Percentiles rank a stretch among this genome's conserved stretches.
phyloP scores from a whole-genome alignment of 1,140 invertebrate species.

The Anagrus nilaparvatae region DNA sequence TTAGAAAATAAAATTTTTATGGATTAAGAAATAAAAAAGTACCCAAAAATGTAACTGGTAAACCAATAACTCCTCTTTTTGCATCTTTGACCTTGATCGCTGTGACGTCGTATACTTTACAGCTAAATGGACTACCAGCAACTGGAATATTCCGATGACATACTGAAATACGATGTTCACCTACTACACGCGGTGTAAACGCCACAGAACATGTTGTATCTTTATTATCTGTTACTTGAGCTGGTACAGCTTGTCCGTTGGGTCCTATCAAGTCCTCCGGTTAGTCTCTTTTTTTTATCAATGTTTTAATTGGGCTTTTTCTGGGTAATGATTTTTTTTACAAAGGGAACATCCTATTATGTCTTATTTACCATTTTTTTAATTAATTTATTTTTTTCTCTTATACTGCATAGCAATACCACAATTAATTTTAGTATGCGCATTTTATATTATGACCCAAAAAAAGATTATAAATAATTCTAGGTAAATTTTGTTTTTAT shows the following conservation, averaged over 20 bases:
- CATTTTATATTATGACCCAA: no score
- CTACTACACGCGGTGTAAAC: conserved; percentile 75
- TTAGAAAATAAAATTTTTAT: background rate
- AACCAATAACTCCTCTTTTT: conserved; percentile 79
- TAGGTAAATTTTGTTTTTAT: no score
- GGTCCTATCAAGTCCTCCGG: conserved; percentile 58
- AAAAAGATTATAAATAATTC: no score
- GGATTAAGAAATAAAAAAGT: conserved; percentile 24
- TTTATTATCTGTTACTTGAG: conserved; percentile 71
- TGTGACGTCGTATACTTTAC: conserved; percentile 90
- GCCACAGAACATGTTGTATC: conserved; percentile 72
- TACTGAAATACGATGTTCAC: conserved; percentile 84
- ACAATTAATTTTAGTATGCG: no score
- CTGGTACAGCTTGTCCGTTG: conserved; percentile 75
- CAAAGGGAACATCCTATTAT: no score
- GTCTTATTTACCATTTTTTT: no score
- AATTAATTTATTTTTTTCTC: no score
- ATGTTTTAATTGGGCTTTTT: no score
- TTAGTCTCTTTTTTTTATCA: no score
- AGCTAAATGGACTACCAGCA: conserved; percentile 80
- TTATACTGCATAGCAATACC: no score
- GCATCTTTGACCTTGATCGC: conserved; percentile 92
- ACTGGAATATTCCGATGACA: conserved; percentile 67
- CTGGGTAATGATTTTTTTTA: no score
- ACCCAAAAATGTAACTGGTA: conserved; percentile 92